These are phyloP conservation scores for Phymastichus coffea DNA, from an alignment of 1,140 invertebrate species.

Conservation along the genomic window DNA sequence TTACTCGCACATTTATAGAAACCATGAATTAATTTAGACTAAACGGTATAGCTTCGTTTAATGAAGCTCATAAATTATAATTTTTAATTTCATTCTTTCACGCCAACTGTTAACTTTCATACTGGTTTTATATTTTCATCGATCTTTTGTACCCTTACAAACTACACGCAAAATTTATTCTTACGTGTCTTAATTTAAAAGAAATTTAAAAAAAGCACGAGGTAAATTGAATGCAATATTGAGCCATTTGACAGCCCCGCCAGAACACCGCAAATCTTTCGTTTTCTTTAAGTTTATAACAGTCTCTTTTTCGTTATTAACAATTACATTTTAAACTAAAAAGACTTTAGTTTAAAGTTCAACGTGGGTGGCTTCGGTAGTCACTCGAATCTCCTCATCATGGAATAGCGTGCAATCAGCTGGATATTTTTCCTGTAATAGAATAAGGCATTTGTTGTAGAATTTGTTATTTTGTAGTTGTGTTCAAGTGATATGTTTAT, in stretches of 20 bases:
- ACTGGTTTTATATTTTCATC: neutral
- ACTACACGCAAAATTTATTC: constrained; percentile 1
- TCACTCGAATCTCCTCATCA: constrained; percentile 76
- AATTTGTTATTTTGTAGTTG: constrained; percentile 8
- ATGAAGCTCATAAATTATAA: neutral
- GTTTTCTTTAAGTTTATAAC: constrained; percentile 9
- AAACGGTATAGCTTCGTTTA: neutral
- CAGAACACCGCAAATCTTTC: neutral
- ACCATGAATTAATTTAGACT: constrained; percentile 5
- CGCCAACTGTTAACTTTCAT: neutral
- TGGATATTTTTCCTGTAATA: constrained; percentile 68
- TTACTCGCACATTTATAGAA: constrained; percentile 14
- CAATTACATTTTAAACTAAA: constrained; percentile 18
- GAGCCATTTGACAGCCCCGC: neutral
- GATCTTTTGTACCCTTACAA: constrained; percentile 1
- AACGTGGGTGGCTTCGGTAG: constrained; percentile 75
- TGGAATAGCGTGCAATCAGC: constrained; percentile 74
- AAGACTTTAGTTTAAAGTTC: constrained; percentile 60
- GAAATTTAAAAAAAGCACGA: constrained; percentile 1
- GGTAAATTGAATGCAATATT: constrained; percentile 4
- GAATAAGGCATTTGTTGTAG: constrained; percentile 12
- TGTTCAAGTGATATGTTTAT: neutral
- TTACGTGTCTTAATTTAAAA: neutral
- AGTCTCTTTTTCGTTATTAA: constrained; percentile 25
- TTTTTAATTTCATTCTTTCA: neutral